Evolutionary conservation across 1,140 invertebrate species (phyloP), one percentile per base, ranked within the genome.

Genomic region (Rhagoletis pomonella): DNA sequence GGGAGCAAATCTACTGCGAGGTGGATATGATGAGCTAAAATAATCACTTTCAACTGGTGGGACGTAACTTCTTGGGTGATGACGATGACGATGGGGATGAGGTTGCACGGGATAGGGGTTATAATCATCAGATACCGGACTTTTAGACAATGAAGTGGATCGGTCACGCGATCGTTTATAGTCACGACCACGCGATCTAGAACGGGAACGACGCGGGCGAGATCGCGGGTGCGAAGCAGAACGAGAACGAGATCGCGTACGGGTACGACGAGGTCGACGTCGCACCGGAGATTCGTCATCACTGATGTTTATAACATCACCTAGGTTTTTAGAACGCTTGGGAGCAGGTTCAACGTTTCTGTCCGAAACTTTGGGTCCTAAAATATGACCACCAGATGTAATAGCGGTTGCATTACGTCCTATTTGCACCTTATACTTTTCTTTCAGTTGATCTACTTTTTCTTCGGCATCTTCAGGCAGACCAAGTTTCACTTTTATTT

Each of bases 401-500:
- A 62, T 42, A 55, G 44, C 65, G 3, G n/a, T 50, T 47, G 29
- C 84, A 85, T 85, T 85, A 50, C 77, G 84, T 17, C 60, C 62
- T n/a, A 90, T 86, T 5, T 90, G 89, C 64, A 93, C 90, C 50
- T 91, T 92, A 84, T 93, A 93, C 85, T 90, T 88, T 19, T 93
- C 90, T 88, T 92, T 91, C 0, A 93, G 67, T 65, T 90, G 88
- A 88, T 90, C 90, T 44, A 91, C 90, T 60, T 89, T 90, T 86
- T 92, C 92, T 47, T 92, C 91, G 58, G 90, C 92, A 69, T 93
- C 90, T 47, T 93, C 91, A 50, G 93, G 91, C 3, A 95, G 88
- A 88, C 94, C 93, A 9, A 95, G 90, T 60, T 94, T 94, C 7
- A 94, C 94, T 60, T 94, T 94, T 5, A 95, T 94, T 59, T 95